phyloP scores from a whole-genome alignment of 1,140 invertebrate genomes.

The Campoletis sonorensis region DNA sequence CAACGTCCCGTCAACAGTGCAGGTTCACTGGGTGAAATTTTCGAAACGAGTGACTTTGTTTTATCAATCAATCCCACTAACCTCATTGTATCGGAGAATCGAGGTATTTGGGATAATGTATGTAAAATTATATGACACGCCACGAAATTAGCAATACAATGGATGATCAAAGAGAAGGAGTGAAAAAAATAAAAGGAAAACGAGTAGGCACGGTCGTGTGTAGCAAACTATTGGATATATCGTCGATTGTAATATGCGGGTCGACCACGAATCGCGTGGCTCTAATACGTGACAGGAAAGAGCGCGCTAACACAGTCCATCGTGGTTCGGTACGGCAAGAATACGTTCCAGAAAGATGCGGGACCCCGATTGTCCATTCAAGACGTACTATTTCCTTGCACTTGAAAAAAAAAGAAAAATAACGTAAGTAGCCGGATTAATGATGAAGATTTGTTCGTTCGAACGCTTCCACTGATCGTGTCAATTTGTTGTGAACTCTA shows the following conservation, averaged over 20 bases:
- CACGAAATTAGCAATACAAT: conserved; percentile 21
- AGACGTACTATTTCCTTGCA: conserved; percentile 41
- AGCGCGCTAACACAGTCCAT: background rate
- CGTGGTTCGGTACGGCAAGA: conserved; percentile 2
- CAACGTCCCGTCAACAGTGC: too few relatives aligned
- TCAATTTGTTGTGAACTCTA: background rate
- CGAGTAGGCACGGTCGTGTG: background rate
- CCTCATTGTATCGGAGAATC: background rate
- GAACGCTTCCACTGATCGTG: conserved; percentile 11
- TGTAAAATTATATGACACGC: conserved; percentile 19
- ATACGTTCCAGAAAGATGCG: conserved; percentile 46
- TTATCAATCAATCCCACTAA: background rate
- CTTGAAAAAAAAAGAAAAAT: background rate
- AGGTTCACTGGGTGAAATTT: background rate
- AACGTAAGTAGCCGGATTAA: conserved; percentile 1
- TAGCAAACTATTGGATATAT: background rate
- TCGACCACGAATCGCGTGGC: conserved; percentile 43
- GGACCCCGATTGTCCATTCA: conserved; percentile 44
- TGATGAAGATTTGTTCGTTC: conserved; percentile 25
- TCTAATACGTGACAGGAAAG: conserved; percentile 48
- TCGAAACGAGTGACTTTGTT: background rate
- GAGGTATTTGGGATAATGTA: conserved; percentile 17
- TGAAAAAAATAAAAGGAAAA: background rate
- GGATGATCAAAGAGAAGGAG: background rate
- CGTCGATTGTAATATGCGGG: conserved; percentile 39